A percentile compares a stretch with the other conserved stretches of the same genome.
Evolutionary conservation across 2,888 invertebrate species (phyloP).

Genomic region (Phlogophora meticulosa): DNA sequence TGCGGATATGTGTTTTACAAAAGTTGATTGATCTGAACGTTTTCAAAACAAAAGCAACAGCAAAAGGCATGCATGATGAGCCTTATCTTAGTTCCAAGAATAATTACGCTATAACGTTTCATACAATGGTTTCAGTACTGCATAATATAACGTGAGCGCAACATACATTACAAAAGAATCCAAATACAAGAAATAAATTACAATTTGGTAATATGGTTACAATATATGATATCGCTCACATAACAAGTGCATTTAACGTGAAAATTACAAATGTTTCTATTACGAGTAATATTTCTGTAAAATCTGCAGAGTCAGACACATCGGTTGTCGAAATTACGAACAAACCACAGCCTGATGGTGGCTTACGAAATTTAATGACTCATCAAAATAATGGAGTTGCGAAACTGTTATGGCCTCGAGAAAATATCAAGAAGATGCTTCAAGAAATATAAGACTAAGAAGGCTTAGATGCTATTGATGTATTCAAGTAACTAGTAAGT

Average conservation of each 20-base stretch:
- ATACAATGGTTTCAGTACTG: not conserved
- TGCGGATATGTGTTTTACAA: conserved; percentile 3
- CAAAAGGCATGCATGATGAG: conserved; percentile 6
- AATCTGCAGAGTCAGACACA: conserved; percentile 55
- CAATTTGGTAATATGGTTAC: conserved; percentile 16
- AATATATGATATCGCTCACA: conserved; percentile 12
- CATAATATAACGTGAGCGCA: not conserved
- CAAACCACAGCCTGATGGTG: conserved; percentile 71
- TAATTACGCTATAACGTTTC: not conserved
- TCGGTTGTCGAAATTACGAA: conserved; percentile 68
- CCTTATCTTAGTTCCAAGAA: conserved; percentile 24
- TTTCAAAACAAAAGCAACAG: conserved; percentile 2
- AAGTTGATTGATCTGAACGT: conserved; percentile 8
- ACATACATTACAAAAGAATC: conserved; percentile 6
- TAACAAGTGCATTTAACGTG: conserved; percentile 27
- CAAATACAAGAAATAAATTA: conserved; percentile 7
- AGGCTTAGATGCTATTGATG: too few species aligned
- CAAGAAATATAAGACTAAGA: conserved; percentile 4
- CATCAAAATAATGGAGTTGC: conserved; percentile 71
- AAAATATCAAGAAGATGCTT: conserved; percentile 35
- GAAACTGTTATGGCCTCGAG: conserved; percentile 64
- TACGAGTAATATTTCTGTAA: conserved; percentile 41
- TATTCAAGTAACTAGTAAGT: not conserved
- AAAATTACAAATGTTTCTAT: conserved; percentile 44
- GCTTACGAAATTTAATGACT: conserved; percentile 74